Base-by-base conservation (phyloP, 2,113 vertebrate genomes). In the Xenotilapia caudafasciata region DNA sequence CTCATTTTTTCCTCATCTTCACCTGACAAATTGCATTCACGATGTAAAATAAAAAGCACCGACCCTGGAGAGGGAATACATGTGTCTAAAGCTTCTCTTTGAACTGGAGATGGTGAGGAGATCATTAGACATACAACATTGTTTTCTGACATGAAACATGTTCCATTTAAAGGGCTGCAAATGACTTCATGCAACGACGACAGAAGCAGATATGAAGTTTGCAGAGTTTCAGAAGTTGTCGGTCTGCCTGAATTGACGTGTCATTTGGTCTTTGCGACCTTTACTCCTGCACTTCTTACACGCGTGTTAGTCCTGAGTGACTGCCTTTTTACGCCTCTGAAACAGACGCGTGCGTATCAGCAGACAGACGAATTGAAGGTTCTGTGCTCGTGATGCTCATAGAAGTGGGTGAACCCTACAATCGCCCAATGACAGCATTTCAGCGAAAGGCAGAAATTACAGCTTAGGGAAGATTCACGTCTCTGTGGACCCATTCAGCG, bases 21-120 rank as follows among this genome's bases (percentile, higher is more conserved):
- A 95, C 95, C 93, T 95, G 94, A 96, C 94, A 95, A 95, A 96
- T 91, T 94, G 93, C 83, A 88, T 93, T 91, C 90, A 55, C 17
- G 21, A 23, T 86, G 83, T 82, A 92, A 92, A 94, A 92, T 90
- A 91, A 91, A 94, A 93, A 91, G 70, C 15, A 6, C 79, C 86
- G 75, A 89, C 87, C 87, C 70, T 58, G 92, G 91, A 58, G 89
- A 87, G 93, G 77, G 91, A 92, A 90, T 90, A 88, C 92, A 91
- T 91, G 83, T 93, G 93, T 94, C 93, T 93, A 89, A 93, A 93
- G 82, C 86, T 82, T 82, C 58, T 83, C 91, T 94, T 93, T 93
- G 89, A 95, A 91, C 91, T 60, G 82, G 83, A 87, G 89, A 93
- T 65, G 82, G 86, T 49, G 82, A 86, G 88, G 70, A 88, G 90